phyloP scores from a whole-genome alignment of 2,113 vertebrate genomes.

The Oreochromis aureus region DNA sequence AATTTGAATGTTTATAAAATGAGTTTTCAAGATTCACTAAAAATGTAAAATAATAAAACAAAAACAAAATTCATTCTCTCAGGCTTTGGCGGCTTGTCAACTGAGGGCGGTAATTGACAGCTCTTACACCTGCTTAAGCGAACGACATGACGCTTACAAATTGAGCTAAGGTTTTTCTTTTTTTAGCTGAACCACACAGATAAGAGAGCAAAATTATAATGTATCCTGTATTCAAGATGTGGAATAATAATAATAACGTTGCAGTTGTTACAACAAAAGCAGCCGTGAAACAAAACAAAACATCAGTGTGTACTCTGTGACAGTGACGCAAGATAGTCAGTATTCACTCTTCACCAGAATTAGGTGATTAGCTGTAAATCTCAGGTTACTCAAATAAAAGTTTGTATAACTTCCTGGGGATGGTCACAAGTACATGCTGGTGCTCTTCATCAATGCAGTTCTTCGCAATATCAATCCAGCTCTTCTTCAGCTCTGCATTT shows the following conservation, averaged over 20 bases:
- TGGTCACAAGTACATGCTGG: neutral
- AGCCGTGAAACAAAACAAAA: neutral
- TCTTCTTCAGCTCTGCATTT: neutral
- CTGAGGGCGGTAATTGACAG: neutral
- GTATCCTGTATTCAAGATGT: neutral
- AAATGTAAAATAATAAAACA: neutral
- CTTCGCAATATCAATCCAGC: neutral
- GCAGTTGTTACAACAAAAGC: neutral
- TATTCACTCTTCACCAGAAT: neutral
- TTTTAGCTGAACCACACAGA: neutral
- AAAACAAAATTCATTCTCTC: neutral
- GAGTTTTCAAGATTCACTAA: neutral
- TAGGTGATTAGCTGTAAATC: neutral
- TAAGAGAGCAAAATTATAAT: neutral
- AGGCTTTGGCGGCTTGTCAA: neutral
- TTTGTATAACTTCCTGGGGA: neutral
- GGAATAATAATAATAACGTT: neutral
- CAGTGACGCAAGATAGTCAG: neutral
- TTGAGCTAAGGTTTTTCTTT: neutral
- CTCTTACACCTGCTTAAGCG: neutral
- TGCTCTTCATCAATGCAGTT: neutral
- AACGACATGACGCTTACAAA: neutral
- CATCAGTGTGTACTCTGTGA: neutral
- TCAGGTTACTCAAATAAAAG: neutral
- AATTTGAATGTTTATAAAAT: neutral